Evolutionary conservation across 2,888 invertebrate species (phyloP).

Genomic region (Meliscaeva auricollis): DNA sequence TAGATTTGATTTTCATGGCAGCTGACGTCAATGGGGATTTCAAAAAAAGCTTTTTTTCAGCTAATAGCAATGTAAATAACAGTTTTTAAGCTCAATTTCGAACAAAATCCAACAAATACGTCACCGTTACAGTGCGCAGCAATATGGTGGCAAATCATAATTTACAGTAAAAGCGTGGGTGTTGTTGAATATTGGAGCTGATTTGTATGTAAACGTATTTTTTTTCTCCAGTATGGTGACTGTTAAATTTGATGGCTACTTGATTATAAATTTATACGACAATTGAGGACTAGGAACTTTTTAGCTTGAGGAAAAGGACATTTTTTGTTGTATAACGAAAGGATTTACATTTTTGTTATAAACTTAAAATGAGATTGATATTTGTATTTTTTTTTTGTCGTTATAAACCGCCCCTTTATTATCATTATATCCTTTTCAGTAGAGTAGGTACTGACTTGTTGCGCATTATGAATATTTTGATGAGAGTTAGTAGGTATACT

Average conservation of each 20-base stretch:
- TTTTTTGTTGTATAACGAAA: no score
- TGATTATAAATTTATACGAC: not conserved
- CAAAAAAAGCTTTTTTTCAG: conserved; percentile 53
- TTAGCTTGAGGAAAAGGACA: not conserved
- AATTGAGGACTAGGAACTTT: not conserved
- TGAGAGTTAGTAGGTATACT: not conserved
- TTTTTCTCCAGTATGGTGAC: not conserved
- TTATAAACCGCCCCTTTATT: not conserved
- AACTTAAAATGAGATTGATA: no score
- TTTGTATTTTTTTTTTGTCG: not conserved
- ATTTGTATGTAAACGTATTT: not conserved
- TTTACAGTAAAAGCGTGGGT: not conserved
- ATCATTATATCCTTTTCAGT: not conserved
- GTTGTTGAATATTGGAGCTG: not conserved
- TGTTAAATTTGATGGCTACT: not conserved
- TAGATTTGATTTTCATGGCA: conserved; percentile 39
- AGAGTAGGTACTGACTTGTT: conserved; percentile 14
- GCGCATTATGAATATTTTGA: conserved; percentile 10
- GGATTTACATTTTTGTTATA: no score
- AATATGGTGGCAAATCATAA: conserved; percentile 21
- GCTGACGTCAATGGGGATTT: conserved; percentile 71
- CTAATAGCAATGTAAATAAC: conserved; percentile 5
- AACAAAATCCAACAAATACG: not conserved
- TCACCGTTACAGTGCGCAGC: conserved; percentile 46
- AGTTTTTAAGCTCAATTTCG: not conserved